These are phyloP conservation scores for Aphidoletes aphidimyza DNA, from an alignment of 2,888 invertebrate species.

Conservation along the genomic window DNA sequence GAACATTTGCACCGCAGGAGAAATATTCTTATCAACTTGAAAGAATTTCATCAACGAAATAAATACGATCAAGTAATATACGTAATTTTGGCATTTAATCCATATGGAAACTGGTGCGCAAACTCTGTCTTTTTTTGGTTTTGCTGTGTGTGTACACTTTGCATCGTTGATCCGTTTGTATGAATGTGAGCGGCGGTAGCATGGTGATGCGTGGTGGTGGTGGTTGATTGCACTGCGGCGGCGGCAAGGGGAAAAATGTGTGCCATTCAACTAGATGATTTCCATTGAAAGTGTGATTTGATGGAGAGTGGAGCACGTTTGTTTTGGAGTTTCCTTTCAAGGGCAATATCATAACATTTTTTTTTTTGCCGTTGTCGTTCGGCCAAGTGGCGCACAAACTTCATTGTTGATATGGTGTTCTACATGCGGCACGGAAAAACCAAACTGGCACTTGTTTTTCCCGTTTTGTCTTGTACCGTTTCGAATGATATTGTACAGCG, in stretches of 20 bases:
- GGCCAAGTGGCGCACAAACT: no score
- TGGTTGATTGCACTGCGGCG: neutral
- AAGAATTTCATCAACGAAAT: neutral
- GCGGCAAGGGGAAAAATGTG: neutral
- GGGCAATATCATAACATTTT: neutral
- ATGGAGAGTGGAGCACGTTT: neutral
- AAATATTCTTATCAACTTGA: conserved; percentile 7
- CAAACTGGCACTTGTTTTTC: no score
- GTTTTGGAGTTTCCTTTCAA: conserved; percentile 1
- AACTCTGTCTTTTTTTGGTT: neutral
- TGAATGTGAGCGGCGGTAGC: neutral
- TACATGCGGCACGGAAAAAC: no score
- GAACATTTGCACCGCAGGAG: conserved; percentile 18
- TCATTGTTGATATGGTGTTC: no score
- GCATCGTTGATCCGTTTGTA: neutral
- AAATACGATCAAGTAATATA: neutral
- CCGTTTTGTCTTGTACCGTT: no score
- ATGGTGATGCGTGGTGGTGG: neutral
- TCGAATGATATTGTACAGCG: no score
- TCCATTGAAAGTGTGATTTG: neutral
- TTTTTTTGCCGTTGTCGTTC: neutral
- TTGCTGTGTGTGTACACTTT: neutral
- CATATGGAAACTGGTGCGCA: neutral
- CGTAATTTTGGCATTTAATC: neutral
- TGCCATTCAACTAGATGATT: neutral